phyloP scores from a whole-genome alignment of 2,113 vertebrate genomes.

The Meriones unguiculatus region DNA sequence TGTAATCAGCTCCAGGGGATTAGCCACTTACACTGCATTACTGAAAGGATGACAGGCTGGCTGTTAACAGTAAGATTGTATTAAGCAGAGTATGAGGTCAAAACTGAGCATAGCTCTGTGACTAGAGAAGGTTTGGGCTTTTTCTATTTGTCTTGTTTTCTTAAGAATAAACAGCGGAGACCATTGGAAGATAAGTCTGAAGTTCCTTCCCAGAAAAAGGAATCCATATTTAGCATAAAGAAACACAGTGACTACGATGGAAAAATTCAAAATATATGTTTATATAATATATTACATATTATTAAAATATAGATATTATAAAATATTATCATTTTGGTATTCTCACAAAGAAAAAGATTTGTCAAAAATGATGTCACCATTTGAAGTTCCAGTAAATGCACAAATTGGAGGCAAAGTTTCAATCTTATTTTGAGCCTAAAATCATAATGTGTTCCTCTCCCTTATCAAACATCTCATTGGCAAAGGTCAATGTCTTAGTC shows the following conservation, averaged over 20 bases:
- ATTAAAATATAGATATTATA: neutral
- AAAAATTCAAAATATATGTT: neutral
- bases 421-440: neutral
- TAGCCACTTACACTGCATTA: slow-evolving; percentile 67
- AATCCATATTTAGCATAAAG: slow-evolving; percentile 10
- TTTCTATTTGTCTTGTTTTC: neutral
- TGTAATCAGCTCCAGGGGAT: slow-evolving; percentile 60
- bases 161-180: slow-evolving; percentile 19
- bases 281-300: neutral
- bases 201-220: neutral
- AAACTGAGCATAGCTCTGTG: slow-evolving; percentile 35
- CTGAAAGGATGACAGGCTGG: slow-evolving; percentile 61
- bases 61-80: slow-evolving; percentile 60
- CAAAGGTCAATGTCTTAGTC: neutral
- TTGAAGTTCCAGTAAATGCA: slow-evolving; percentile 18
- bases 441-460: neutral
- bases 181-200: slow-evolving; percentile 4
- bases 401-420: slow-evolving; percentile 43
- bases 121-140: neutral
- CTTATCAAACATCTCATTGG: neutral
- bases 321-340: neutral
- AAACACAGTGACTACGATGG: neutral
- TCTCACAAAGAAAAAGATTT: slow-evolving; percentile 20
- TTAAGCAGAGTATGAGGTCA: slow-evolving; percentile 58
- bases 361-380: slow-evolving; percentile 35